These are phyloP conservation scores for Mesodorylaimus sp. DNA, from an alignment of 2,888 invertebrate species.

Conservation along the genomic window DNA sequence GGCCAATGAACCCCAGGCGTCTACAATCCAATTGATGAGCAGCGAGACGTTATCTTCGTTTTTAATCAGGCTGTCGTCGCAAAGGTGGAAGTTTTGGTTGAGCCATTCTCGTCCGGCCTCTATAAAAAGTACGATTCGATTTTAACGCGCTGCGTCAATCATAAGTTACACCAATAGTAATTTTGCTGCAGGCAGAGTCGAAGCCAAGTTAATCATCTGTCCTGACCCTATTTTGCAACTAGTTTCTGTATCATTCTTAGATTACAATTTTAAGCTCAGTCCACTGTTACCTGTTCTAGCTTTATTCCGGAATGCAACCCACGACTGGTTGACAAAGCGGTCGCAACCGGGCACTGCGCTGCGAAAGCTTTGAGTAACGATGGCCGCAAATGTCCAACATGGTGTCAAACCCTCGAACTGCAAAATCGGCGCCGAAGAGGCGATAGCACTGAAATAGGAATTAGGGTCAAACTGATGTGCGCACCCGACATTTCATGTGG, in stretches of 20 bases:
- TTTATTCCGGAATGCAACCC: conserved; percentile 46
- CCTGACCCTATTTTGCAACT: background rate
- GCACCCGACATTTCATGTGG: too few species aligned
- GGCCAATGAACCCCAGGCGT: conserved; percentile 58
- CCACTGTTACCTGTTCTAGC: conserved; percentile 38
- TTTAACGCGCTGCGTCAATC: background rate
- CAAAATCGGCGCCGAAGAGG: conserved; percentile 74
- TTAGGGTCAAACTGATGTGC: too few species aligned
- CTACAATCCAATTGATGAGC: conserved; percentile 51
- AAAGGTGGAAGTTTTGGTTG: conserved; percentile 53
- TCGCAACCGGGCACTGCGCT: conserved; percentile 45
- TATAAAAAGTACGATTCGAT: conserved; percentile 34
- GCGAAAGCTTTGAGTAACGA: conserved; percentile 57
- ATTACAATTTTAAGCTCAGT: conserved; percentile 3
- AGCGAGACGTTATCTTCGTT: conserved; percentile 39
- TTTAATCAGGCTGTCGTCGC: conserved; percentile 34
- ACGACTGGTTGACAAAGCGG: conserved; percentile 53
- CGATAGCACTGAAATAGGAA: conserved; percentile 49
- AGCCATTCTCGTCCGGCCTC: conserved; percentile 52
- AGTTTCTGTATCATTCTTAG: background rate
- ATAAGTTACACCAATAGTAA: background rate
- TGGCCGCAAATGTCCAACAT: conserved; percentile 54
- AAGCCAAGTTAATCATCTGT: background rate
- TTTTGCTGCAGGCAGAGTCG: conserved; percentile 4
- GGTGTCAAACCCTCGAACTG: conserved; percentile 61